Evolutionary conservation across 2,113 vertebrate species (phyloP).

Genomic region (Scomber japonicus): DNA sequence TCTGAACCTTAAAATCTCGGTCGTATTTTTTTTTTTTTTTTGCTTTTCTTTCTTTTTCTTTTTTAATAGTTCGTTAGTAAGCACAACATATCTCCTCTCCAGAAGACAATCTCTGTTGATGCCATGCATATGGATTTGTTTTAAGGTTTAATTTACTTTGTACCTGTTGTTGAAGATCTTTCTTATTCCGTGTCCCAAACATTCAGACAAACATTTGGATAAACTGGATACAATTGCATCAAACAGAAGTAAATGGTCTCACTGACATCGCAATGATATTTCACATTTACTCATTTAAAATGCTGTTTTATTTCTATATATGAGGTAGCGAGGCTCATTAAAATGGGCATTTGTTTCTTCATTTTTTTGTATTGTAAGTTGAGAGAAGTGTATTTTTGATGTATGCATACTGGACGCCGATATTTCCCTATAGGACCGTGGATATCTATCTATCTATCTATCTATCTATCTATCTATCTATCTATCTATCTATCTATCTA

Average conservation of each 20-base stretch:
- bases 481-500: too few relatives aligned
- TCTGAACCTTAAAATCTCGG: not conserved
- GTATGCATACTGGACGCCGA: too few relatives aligned
- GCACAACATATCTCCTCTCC: not conserved
- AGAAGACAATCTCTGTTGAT: not conserved
- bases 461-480: too few relatives aligned
- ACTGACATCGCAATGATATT: not conserved
- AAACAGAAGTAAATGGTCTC: not conserved
- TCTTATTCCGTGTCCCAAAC: not conserved
- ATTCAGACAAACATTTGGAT: too few relatives aligned
- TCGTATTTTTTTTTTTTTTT: too few relatives aligned
- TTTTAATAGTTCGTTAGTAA: too few relatives aligned
- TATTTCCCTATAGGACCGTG: too few relatives aligned
- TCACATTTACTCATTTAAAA: not conserved
- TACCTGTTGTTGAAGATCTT: not conserved
- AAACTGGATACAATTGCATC: not conserved
- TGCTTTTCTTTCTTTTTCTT: too few relatives aligned
- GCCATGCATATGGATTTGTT: not conserved
- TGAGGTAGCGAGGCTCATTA: not conserved
- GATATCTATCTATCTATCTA: too few relatives aligned
- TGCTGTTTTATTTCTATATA: not conserved
- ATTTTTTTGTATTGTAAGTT: constrained; percentile 1
- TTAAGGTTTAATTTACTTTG: not conserved
- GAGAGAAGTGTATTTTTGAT: too few relatives aligned
- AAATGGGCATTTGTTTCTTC: too few relatives aligned